Conservation (phyloP, 1,140 invertebrate species). For the Drosophila tsacasi region DNA sequence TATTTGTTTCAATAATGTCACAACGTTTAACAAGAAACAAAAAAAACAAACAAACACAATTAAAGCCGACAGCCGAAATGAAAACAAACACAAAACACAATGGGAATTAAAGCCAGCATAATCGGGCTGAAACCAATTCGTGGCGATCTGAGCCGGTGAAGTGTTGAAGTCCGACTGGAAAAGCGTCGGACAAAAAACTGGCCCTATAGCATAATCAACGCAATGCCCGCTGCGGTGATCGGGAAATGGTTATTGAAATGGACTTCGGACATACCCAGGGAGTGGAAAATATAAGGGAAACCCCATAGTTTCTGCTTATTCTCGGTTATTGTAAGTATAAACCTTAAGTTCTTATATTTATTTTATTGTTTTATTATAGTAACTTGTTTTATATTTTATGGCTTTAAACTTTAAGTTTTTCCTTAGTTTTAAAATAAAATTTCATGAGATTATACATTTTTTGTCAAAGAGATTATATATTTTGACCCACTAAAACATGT, state of each 20-base stretch:
- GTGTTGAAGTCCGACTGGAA: constrained; percentile 39
- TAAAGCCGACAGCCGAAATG: neutral
- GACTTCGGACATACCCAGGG: neutral
- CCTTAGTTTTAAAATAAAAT: no score
- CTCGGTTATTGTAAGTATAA: neutral
- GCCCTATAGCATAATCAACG: constrained; percentile 22
- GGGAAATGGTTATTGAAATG: neutral
- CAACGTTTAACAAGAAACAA: constrained; percentile 5
- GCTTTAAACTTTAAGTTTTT: neutral
- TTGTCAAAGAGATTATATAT: no score
- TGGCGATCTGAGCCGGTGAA: constrained; percentile 35
- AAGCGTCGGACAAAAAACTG: constrained; percentile 21
- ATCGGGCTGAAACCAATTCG: constrained; percentile 33
- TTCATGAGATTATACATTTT: no score
- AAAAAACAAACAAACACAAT: no score
- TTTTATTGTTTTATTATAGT: neutral
- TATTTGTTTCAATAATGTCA: constrained; percentile 12
- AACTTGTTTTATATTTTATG: neutral
- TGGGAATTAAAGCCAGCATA: constrained; percentile 14
- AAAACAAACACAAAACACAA: neutral
- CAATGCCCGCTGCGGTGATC: neutral
- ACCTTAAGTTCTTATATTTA: neutral
- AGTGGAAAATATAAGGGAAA: neutral
- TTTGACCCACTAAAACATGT: neutral
- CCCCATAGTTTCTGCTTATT: neutral